phyloP scores from a whole-genome alignment of 2,797 vertebrate genomes.

The Menidia menidia region DNA sequence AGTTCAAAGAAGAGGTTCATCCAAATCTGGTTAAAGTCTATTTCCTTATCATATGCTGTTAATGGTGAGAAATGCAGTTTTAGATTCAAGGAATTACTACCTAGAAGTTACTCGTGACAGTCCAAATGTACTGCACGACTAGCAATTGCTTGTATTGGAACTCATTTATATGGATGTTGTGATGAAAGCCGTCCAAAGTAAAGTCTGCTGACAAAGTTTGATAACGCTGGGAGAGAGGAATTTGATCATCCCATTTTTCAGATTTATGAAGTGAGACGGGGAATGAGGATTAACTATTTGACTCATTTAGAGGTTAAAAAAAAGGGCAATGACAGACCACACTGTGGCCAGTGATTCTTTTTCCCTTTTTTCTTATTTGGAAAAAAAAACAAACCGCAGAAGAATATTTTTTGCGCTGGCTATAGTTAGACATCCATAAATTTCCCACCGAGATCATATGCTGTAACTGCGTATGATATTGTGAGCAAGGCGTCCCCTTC shows the following conservation, averaged over 20 bases:
- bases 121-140: slow-evolving; percentile 15
- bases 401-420: neutral
- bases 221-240: slow-evolving; percentile 23
- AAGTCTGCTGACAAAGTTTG: slow-evolving; percentile 40
- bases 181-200: slow-evolving; percentile 45
- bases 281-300: slow-evolving; percentile 9
- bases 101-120: slow-evolving; percentile 2
- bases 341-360: neutral
- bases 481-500: neutral
- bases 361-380: neutral
- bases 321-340: slow-evolving; percentile 3
- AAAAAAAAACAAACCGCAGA: neutral
- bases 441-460: neutral
- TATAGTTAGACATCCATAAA: slow-evolving; percentile 7
- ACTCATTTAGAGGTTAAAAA: neutral
- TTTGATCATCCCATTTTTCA: slow-evolving; percentile 20
- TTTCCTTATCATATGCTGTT: neutral
- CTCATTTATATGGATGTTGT: slow-evolving; percentile 8
- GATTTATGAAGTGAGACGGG: slow-evolving; percentile 38
- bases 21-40: neutral
- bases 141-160: slow-evolving; percentile 23
- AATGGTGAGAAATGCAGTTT: neutral
- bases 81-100: neutral
- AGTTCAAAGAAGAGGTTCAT: slow-evolving; percentile 6
- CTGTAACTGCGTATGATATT: neutral